Base-by-base conservation (phyloP, 2,888 invertebrate genomes). In the Eilema depressum region DNA sequence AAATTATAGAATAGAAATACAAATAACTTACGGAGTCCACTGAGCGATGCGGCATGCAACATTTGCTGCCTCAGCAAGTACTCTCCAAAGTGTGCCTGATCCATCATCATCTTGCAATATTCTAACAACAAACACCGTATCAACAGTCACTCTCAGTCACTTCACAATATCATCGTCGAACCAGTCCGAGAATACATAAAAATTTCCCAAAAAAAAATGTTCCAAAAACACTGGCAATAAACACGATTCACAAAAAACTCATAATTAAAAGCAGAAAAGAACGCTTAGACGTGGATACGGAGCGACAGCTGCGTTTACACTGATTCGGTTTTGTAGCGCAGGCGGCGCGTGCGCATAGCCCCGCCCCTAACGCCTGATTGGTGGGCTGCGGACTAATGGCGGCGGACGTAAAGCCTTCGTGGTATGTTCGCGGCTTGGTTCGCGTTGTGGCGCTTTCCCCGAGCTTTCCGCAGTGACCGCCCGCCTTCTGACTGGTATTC, bases 1-100 rank as follows among this genome's bases (percentile, higher is more conserved):
- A 63, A 33, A 33, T 23, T 14, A 17, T 63, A 41, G 10, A 33
- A 11, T 26, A 53, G 2, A 14, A 11, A 8, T 41, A 33, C 12
- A 56, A 26, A 30, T n/a, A 10, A 91, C 95, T 94, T 88, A 95
- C 95, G 95, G 61, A 95, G 83, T 68, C 95, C 91, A 72, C 93
- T 94, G 3, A 95, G 87, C 12, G 94, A 94, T 20, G 94, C 95
- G 25, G 95, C 95, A 69, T 95, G 95, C 80, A 95, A 79, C 95
- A 95, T 95, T 88, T 95, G 95, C 85, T 95, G 95, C 81, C 95
- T 91, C 86, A 95, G 88, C 87, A 95, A 87, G 83, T 95, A 95
- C 86, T 95, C 95, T 72, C 94, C 93, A 71, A 95, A 93, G 79
- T 95, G 95, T 25, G 94, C 92, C 85, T 95, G 95, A 88, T 95